Conservation (phyloP, 2,797 vertebrate species). For the Yasuhikotakia modesta region DNA sequence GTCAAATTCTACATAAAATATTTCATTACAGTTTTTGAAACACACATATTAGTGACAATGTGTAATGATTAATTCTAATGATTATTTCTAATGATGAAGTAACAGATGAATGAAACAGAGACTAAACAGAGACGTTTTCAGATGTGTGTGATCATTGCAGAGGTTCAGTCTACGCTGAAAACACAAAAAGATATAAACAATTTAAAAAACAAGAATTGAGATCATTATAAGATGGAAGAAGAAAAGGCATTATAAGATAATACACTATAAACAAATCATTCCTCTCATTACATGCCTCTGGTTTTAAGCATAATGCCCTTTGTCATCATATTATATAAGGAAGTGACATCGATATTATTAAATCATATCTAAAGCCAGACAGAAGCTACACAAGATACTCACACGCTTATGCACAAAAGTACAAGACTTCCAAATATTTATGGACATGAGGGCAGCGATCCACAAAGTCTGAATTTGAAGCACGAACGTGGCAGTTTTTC, state of each 20-base stretch:
- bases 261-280: too few relatives aligned
- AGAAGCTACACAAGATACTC: not conserved
- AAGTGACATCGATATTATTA: not conserved
- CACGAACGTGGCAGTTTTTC: not conserved
- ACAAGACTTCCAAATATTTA: not conserved
- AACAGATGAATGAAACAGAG: too few relatives aligned
- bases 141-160: not conserved
- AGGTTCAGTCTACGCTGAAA: not conserved
- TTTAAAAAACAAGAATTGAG: too few relatives aligned
- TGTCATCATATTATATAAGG: not conserved
- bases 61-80: too few relatives aligned
- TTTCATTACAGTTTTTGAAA: too few relatives aligned
- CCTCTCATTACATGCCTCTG: too few relatives aligned
- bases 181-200: not conserved
- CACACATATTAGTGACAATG: too few relatives aligned
- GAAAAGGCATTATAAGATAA: too few relatives aligned
- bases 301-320: too few relatives aligned
- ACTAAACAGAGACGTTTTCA: not conserved
- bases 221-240: too few relatives aligned
- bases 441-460: not conserved
- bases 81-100: too few relatives aligned
- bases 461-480: not conserved
- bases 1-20: not conserved
- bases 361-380: not conserved
- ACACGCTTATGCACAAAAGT: not conserved